Evolutionary conservation across 1,140 invertebrate genomes (phyloP), one percentile per base, ranked within the genome.

Genomic region (Paracyclopina nana): DNA sequence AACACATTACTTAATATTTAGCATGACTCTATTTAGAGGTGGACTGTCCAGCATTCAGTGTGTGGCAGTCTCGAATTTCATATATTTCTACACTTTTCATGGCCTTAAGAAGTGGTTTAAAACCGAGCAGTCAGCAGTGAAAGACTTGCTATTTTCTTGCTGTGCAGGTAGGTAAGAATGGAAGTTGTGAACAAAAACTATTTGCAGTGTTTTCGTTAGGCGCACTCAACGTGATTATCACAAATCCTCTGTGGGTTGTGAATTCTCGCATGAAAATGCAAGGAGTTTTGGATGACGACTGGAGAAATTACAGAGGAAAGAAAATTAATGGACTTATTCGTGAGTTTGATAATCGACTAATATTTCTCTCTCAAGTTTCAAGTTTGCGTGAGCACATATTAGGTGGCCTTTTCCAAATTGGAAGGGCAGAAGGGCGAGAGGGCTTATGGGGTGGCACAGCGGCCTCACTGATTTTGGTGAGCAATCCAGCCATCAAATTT

Each of bases 21-120:
- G 34, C 5, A 38, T 38, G 34, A 3, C 34, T 4, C 22, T 48
- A n/a, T 48, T 26, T 29, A 25, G 28, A 16, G 46, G 46, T 4
- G 22, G 11, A 27, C 3, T 4, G n/a, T 25, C 27, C n/a, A 48
- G 24, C 3, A 26, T 22, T 34, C 2, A 4, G 27, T 28, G 46
- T 29, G 27, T 48, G 14, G 46, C 46, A 2, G 46, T 48, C 43
- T 88, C 83, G 42, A 88, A 87, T 65, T 90, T 90, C 68, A 79
- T 91, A 12, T 90, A 90, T 63, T 90, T 90, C 60, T 91, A 90
- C 62, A 74, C 81, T 55, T 90, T 87, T 61, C 85, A 90, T 66
- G 77, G 78, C 3, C 64, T 90, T 6, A 79, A 83, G 62, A 66
- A 69, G 40, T 55, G 56, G 54, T 53, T 58, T 25, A 56, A 63